phyloP scores from a whole-genome alignment of 2,113 vertebrate species.

The Vimba vimba region DNA sequence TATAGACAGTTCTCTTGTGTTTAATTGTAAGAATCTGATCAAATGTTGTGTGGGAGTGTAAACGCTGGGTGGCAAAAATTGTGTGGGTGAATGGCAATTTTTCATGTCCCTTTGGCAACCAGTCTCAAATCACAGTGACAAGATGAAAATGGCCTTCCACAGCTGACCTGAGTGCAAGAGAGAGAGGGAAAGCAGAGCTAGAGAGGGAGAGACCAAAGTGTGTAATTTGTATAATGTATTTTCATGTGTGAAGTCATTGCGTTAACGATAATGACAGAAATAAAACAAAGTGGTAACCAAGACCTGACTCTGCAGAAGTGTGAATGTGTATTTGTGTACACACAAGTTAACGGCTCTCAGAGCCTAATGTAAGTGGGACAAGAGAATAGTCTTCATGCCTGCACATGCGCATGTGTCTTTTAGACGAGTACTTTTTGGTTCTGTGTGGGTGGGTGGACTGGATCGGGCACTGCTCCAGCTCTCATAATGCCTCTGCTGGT shows the following conservation, averaged over 20 bases:
- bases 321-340: slow-evolving; percentile 18
- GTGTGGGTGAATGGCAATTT: slow-evolving; percentile 14
- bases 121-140: slow-evolving; percentile 65
- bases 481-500: slow-evolving; percentile 4
- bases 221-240: slow-evolving; percentile 41
- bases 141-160: slow-evolving; percentile 69
- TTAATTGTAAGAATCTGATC: background rate
- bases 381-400: slow-evolving; percentile 8
- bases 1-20: background rate
- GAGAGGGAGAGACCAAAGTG: slow-evolving; percentile 49
- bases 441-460: slow-evolving; percentile 18
- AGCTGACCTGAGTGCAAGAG: background rate
- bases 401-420: slow-evolving; percentile 33
- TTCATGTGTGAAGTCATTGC: background rate
- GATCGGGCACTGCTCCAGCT: slow-evolving; percentile 20
- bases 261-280: background rate
- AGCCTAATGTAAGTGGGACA: background rate
- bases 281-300: background rate
- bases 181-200: background rate
- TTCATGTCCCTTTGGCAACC: slow-evolving; percentile 52
- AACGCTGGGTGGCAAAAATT: background rate
- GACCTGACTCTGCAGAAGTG: background rate
- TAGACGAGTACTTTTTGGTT: background rate
- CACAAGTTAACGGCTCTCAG: background rate
- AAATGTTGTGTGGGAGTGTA: slow-evolving; percentile 19